Percentiles rank a stretch among this genome's conserved stretches.
Evolutionary conservation across 2,888 invertebrate species (phyloP).

Genomic region (Drosophila lutescens): DNA sequence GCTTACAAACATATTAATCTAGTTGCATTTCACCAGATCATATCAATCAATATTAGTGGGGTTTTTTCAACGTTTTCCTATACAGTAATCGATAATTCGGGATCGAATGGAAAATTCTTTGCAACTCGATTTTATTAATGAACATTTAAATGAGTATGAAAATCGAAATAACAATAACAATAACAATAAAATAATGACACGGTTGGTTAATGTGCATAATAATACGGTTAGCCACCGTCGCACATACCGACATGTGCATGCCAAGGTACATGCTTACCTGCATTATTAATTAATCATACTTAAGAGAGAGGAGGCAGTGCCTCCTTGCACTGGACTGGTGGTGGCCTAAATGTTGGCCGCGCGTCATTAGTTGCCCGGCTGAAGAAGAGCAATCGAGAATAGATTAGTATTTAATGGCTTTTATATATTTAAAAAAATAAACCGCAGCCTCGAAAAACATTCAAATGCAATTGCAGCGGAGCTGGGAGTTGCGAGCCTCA

Average conservation of each 20-base stretch:
- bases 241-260: constrained; percentile 14
- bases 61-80: background rate
- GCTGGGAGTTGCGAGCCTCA: constrained; percentile 26
- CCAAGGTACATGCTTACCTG: constrained; percentile 39
- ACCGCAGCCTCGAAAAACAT: constrained; percentile 59
- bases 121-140: constrained; percentile 23
- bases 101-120: constrained; percentile 1
- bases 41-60: background rate
- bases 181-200: constrained; percentile 39
- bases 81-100: background rate
- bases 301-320: constrained; percentile 44
- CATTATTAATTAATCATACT: constrained; percentile 52
- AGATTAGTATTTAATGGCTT: constrained; percentile 82
- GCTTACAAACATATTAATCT: too few relatives aligned
- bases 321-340: constrained; percentile 38
- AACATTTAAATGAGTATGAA: constrained; percentile 38
- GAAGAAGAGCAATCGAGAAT: constrained; percentile 76
- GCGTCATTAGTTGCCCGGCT: constrained; percentile 63
- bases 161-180: constrained; percentile 40
- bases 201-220: constrained; percentile 40
- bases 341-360: constrained; percentile 39
- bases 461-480: constrained; percentile 69
- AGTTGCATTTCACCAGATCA: background rate
- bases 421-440: constrained; percentile 60
- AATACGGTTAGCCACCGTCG: constrained; percentile 33